A percentile compares a stretch with the other conserved stretches of the same genome.
phyloP scores from a whole-genome alignment of 2,797 vertebrate genomes.

The Pygocentrus nattereri region DNA sequence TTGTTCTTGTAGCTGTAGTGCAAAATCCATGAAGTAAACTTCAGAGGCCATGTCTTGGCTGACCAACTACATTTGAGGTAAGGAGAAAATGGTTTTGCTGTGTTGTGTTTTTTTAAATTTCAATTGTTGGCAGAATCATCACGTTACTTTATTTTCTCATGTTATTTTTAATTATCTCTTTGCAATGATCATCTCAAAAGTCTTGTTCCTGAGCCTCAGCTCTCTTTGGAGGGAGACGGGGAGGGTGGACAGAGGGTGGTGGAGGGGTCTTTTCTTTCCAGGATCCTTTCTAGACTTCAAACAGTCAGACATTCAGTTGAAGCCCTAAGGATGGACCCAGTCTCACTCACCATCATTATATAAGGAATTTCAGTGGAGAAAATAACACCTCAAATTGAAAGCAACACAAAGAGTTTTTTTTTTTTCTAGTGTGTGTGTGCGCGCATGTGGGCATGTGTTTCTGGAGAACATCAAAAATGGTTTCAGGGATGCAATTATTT shows the following conservation, averaged over 20 bases:
- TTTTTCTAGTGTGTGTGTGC: neutral
- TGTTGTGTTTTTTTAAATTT: too few relatives aligned
- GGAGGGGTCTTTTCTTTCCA: neutral
- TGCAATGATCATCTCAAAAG: neutral
- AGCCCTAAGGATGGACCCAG: slow-evolving; percentile 49
- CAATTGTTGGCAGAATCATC: neutral
- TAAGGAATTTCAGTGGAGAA: slow-evolving; percentile 53
- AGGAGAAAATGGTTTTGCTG: too few relatives aligned
- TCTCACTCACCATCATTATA: slow-evolving; percentile 55
- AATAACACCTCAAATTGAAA: slow-evolving; percentile 62
- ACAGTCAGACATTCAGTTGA: slow-evolving; percentile 50
- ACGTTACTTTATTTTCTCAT: too few relatives aligned
- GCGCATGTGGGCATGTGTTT: slow-evolving; percentile 4
- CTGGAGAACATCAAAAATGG: slow-evolving; percentile 49
- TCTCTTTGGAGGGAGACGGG: neutral
- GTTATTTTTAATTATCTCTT: neutral
- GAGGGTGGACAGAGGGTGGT: neutral
- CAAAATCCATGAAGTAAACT: too few relatives aligned
- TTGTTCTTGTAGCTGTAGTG: too few relatives aligned
- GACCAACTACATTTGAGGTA: too few relatives aligned
- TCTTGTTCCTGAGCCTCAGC: neutral
- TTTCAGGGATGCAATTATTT: slow-evolving; percentile 57
- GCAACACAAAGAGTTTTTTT: slow-evolving; percentile 4
- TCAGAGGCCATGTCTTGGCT: too few relatives aligned
- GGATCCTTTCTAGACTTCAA: slow-evolving; percentile 8